A percentile compares a stretch with the other conserved stretches of the same genome.
Evolutionary conservation across 2,888 invertebrate species (phyloP).

Genomic region (Gnatocerus cornutus): DNA sequence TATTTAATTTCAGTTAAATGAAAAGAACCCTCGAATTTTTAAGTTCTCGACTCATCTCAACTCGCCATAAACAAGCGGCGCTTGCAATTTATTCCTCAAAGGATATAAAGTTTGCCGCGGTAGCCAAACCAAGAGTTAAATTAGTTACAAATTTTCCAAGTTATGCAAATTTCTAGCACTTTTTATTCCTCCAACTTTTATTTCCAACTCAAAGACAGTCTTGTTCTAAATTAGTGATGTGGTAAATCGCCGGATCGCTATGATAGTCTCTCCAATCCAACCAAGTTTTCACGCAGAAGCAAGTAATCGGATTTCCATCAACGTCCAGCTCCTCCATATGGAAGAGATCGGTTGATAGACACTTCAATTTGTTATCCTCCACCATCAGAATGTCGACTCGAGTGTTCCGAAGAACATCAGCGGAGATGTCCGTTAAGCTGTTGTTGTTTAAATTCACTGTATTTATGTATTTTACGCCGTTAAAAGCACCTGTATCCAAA

Average conservation of each 20-base stretch:
- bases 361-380: slow-evolving; percentile 39
- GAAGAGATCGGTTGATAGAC: slow-evolving; percentile 36
- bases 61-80: neutral
- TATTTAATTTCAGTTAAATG: no score
- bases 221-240: slow-evolving; percentile 38
- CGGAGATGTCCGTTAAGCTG: slow-evolving; percentile 19
- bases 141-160: no score
- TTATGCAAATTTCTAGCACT: slow-evolving; percentile 10
- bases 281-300: slow-evolving; percentile 43
- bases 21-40: neutral
- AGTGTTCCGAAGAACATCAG: slow-evolving; percentile 6
- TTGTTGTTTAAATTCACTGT: slow-evolving; percentile 48
- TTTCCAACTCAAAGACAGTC: slow-evolving; percentile 27
- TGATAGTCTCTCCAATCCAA: slow-evolving; percentile 36
- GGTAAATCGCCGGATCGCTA: slow-evolving; percentile 41
- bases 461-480: slow-evolving; percentile 39
- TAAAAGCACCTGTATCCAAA: slow-evolving; percentile 39
- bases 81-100: slow-evolving; percentile 14
- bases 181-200: neutral
- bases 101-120: slow-evolving; percentile 14
- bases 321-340: slow-evolving; percentile 40
- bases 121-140: neutral
- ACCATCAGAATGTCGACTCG: slow-evolving; percentile 31
- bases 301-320: slow-evolving; percentile 46
- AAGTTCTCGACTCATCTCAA: neutral